These are phyloP conservation scores for Tiliacea aurago DNA, from an alignment of 2,888 invertebrate species.

Conservation along the genomic window DNA sequence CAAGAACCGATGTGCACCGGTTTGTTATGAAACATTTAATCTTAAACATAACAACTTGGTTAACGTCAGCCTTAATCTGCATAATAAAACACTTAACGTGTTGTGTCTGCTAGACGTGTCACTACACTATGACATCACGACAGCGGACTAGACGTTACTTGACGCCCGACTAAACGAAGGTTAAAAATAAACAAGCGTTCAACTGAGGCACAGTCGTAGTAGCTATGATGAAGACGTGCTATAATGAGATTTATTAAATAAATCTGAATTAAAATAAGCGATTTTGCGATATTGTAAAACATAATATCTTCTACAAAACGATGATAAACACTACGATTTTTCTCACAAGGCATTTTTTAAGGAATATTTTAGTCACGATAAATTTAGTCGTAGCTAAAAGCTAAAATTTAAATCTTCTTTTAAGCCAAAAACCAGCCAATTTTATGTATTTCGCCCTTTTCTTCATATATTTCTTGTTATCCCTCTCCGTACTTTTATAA, in stretches of 20 bases:
- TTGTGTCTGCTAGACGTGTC: slow-evolving; percentile 1
- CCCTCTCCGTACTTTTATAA: not conserved
- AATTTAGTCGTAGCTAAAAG: not conserved
- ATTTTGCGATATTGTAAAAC: not conserved
- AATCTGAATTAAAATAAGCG: not conserved
- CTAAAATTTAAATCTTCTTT: no score
- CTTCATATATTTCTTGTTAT: not conserved
- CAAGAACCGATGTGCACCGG: no score
- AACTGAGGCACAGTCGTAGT: not conserved
- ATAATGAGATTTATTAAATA: not conserved
- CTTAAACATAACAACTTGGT: not conserved
- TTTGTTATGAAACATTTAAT: not conserved
- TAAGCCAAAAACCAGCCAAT: no score
- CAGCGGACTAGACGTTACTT: not conserved
- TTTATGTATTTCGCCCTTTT: not conserved
- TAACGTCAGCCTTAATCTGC: not conserved
- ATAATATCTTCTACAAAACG: not conserved
- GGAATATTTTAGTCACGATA: not conserved
- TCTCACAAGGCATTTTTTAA: not conserved
- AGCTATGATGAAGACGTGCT: not conserved
- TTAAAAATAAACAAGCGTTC: slow-evolving; percentile 33
- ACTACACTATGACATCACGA: slow-evolving; percentile 6
- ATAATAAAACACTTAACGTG: not conserved
- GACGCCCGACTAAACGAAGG: slow-evolving; percentile 19
- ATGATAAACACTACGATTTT: no score